A percentile compares a stretch with the other conserved stretches of the same genome.
These are phyloP conservation scores for Drosophila parvula DNA, from an alignment of 1,140 invertebrate genomes.

Conservation along the genomic window DNA sequence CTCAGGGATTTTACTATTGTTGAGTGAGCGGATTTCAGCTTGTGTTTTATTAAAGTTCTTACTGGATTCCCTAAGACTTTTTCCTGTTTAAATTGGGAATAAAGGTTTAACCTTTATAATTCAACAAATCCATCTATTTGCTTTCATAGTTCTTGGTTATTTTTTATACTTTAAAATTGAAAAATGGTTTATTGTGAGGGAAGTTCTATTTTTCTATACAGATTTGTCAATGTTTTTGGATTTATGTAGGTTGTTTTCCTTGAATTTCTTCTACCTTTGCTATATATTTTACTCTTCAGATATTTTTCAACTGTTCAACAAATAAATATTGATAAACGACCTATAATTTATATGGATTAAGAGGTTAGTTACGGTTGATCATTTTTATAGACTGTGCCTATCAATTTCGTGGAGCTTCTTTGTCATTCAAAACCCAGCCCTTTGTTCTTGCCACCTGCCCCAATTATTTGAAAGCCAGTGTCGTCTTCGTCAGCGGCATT, in stretches of 20 bases:
- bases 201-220: background rate
- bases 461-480: slow-evolving; percentile 14
- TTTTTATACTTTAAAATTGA: background rate
- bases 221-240: background rate
- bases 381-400: slow-evolving; percentile 1
- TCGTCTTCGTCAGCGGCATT: slow-evolving; percentile 4
- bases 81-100: no score
- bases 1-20: background rate
- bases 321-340: background rate
- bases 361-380: background rate
- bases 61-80: no score
- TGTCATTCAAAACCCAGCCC: background rate
- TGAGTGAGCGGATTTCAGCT: background rate
- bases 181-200: background rate
- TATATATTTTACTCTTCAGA: no score
- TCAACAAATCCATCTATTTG: no score
- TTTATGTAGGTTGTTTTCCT: background rate
- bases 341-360: slow-evolving; percentile 5
- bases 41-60: no score
- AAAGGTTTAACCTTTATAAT: no score
- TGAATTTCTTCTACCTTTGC: background rate
- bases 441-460: slow-evolving; percentile 31
- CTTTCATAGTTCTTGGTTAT: background rate
- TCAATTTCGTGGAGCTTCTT: background rate
- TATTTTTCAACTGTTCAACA: background rate